Conservation (phyloP, 2,888 invertebrate species). For the Cataglyphis altisquamis region DNA sequence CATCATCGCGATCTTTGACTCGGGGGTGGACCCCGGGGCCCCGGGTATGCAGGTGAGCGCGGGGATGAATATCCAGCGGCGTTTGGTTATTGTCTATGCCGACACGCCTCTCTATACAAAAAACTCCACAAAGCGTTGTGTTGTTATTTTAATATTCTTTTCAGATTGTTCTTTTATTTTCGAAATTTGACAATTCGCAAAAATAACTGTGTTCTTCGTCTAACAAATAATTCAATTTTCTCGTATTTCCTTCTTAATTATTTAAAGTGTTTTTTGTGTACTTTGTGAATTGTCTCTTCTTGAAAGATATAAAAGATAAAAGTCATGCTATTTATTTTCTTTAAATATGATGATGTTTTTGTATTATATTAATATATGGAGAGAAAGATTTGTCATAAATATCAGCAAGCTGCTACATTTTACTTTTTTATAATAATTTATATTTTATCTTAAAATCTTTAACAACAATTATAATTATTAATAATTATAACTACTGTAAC, state of each 20-base stretch:
- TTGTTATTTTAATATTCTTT: too few species aligned
- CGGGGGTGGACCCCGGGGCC: conserved; percentile 98
- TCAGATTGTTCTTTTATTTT: too few species aligned
- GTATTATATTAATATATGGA: not conserved
- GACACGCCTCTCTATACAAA: conserved; percentile 56
- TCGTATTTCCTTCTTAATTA: not conserved
- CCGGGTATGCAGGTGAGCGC: conserved; percentile 95
- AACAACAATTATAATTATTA: not conserved
- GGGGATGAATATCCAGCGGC: not conserved
- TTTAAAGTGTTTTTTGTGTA: too few species aligned
- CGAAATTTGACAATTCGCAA: not conserved
- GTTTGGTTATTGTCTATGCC: conserved; percentile 58
- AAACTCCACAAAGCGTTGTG: conserved; percentile 32
- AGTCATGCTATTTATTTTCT: conserved; percentile 27
- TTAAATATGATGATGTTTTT: not conserved
- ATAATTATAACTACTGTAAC: too few species aligned
- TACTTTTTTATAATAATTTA: not conserved
- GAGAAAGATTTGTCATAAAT: not conserved
- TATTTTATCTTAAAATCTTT: not conserved
- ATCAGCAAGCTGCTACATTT: not conserved
- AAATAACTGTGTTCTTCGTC: not conserved
- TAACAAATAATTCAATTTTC: not conserved
- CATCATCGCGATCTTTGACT: conserved; percentile 98
- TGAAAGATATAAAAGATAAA: conserved; percentile 14
- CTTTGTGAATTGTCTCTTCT: not conserved